phyloP scores from a whole-genome alignment of 1,140 invertebrate species.

The Anoplolepis gracilipes region DNA sequence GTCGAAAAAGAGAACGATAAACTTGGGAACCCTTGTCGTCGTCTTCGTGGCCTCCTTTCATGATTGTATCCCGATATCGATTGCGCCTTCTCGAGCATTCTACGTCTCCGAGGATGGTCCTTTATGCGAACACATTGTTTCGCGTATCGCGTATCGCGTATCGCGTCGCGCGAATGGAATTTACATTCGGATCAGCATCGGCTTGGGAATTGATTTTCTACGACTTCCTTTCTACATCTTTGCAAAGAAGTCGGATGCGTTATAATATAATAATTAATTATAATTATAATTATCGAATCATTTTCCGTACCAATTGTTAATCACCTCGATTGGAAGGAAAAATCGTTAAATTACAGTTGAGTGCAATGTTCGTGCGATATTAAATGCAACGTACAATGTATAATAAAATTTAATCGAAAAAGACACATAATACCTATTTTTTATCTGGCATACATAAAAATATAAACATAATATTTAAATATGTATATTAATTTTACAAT shows the following conservation, averaged over 20 bases:
- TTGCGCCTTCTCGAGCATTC: conserved; percentile 30
- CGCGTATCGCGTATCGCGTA: conserved; percentile 44
- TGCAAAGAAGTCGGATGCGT: background rate
- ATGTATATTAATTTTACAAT: background rate
- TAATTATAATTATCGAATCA: conserved; percentile 22
- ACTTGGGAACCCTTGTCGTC: conserved; percentile 36
- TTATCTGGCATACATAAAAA: background rate
- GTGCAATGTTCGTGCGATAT: no score
- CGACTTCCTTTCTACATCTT: conserved; percentile 33
- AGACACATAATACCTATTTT: background rate
- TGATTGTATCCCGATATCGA: conserved; percentile 52
- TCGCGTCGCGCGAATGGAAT: conserved; percentile 61
- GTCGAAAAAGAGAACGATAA: conserved; percentile 52
- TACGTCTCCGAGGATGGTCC: conserved; percentile 41
- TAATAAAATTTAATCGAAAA: background rate
- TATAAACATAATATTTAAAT: background rate
- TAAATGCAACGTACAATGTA: background rate
- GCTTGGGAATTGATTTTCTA: conserved; percentile 27
- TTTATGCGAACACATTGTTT: conserved; percentile 64
- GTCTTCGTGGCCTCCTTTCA: conserved; percentile 23
- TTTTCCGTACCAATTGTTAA: background rate
- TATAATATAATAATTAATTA: background rate
- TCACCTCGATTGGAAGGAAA: background rate
- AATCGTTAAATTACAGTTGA: background rate
- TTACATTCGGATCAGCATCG: conserved; percentile 56